Evolutionary conservation across 2,113 vertebrate genomes (phyloP), one percentile per base, ranked within the genome.

Genomic region (Gasterosteus aculeatus): DNA sequence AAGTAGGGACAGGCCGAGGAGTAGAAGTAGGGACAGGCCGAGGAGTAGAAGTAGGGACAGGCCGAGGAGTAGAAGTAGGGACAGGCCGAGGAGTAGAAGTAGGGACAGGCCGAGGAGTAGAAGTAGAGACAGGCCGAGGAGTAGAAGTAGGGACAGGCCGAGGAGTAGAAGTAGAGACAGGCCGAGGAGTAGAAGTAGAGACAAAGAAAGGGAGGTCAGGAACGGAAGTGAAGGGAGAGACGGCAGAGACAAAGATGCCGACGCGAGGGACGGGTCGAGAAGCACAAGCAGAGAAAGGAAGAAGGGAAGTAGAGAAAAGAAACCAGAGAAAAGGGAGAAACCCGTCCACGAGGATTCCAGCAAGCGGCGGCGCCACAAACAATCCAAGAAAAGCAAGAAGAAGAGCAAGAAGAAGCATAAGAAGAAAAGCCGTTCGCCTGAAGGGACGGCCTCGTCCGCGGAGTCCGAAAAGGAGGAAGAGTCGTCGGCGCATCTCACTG

Each of bases 351-450:
- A 71, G 2, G 81, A 79, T 2, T n/a, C 22, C 8, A 78, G 39
- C 19, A 62, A 75, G 22, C 81, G 29, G 4, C 86, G 38, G 3
- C 91, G 41, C 42, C 91, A 91, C 77, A 95, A 93, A 81, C 90
- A 80, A 74, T 91, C 90, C 0, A 95, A 94, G 77, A 95, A 93
- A 85, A 93, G 86, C 75, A 95, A 92, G 60, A 93, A 94, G 46
- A 95, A 93, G 76, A 94, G 89, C 54, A 94, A 92, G 66, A 93
- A 91, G 80, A 95, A 92, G 69, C 87, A 81, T 29, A 95, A 94
- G 75, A 94, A 92, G 83, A 93, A 90, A 85, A 93, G 74, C 42
- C 81, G 38, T 47, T 72, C 75, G 4, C 18, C 67, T 46, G 88
- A 87, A 49, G 82, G 1, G 0, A 67, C 63, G 0, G 68, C 75